These are phyloP conservation scores for Subacronicta megacephala DNA, from an alignment of 2,888 invertebrate genomes.

Conservation along the genomic window DNA sequence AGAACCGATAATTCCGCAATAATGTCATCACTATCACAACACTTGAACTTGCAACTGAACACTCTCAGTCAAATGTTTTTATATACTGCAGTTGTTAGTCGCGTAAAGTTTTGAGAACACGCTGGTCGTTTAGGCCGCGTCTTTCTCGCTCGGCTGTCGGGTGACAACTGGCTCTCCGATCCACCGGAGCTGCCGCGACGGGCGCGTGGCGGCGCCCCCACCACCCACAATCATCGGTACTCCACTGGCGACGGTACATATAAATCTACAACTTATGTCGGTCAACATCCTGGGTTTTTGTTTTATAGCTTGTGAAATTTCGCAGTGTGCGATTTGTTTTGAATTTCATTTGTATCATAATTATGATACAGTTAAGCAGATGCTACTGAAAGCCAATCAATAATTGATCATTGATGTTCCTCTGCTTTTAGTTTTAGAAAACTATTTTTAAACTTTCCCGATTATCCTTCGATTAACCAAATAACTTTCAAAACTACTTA, in stretches of 20 bases:
- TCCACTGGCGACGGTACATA: slow-evolving; percentile 57
- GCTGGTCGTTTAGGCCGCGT: slow-evolving; percentile 81
- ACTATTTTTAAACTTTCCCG: slow-evolving; percentile 15
- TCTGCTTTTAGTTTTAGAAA: background rate
- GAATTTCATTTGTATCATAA: slow-evolving; percentile 30
- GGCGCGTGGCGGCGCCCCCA: slow-evolving; percentile 70
- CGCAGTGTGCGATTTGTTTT: slow-evolving; percentile 46
- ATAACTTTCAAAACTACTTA: too few species aligned
- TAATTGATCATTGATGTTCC: background rate
- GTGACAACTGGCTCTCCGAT: slow-evolving; percentile 78
- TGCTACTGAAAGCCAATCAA: background rate
- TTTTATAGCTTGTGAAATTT: slow-evolving; percentile 58
- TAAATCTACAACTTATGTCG: slow-evolving; percentile 61
- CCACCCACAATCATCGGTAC: slow-evolving; percentile 44
- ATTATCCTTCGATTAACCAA: slow-evolving; percentile 8
- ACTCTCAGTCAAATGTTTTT: slow-evolving; percentile 78
- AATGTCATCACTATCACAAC: slow-evolving; percentile 86
- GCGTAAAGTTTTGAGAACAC: slow-evolving; percentile 88
- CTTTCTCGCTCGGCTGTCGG: slow-evolving; percentile 84
- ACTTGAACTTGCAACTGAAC: slow-evolving; percentile 80
- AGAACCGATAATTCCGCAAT: slow-evolving; percentile 77
- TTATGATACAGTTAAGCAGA: slow-evolving; percentile 24
- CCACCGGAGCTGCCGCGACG: slow-evolving; percentile 53
- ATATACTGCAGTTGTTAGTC: slow-evolving; percentile 83
- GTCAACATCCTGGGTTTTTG: slow-evolving; percentile 63